Evolutionary conservation across 2,888 invertebrate genomes (phyloP), one percentile per base, ranked within the genome.

Genomic region (Synanthedon andrenaeformis): DNA sequence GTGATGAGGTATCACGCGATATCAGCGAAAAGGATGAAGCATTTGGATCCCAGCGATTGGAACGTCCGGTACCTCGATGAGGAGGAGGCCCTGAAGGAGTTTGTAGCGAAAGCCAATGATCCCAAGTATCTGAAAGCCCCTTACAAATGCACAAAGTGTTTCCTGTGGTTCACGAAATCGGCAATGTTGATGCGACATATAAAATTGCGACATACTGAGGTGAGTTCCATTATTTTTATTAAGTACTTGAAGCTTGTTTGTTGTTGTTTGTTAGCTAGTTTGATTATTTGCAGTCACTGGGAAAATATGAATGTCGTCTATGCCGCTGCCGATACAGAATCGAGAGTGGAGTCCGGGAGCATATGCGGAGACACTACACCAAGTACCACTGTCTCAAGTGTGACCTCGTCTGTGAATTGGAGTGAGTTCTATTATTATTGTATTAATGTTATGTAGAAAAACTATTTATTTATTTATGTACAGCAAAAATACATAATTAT

Each of bases 101-200:
- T 84, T 53, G 63, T 67, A 52, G 64, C 62, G 0, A 74, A 66
- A 53, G 69, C 72, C 0, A 66, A 74, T 4, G 67, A 75, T 58
- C 57, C 66, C 2, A 78, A 76, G 56, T 81, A 82, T 65, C 52
- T 70, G 51, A 59, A 68, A 11, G 76, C 82, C 0, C 60, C 68
- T 1, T 79, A 62, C 55, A 82, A 82, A 59, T 86, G 86, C 60
- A 62, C 61, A 0, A 72, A 79, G 49, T 86, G 86, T 56, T 77
- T 76, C 49, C 82, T 76, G 60, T 74, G 80, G 0, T 86, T 85
- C 54, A 81, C 82, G 0, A 82, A 80, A 54, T 72, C 74, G 42
- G 74, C 79, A 35, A 85, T 82, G 66, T 56, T 82, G 11, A 64
- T 69, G 6, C 65, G 85, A 49, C 86, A 86, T 61, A 61, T 58